Evolutionary conservation across 2,888 invertebrate species (phyloP).

Genomic region (Philereme vetulata): DNA sequence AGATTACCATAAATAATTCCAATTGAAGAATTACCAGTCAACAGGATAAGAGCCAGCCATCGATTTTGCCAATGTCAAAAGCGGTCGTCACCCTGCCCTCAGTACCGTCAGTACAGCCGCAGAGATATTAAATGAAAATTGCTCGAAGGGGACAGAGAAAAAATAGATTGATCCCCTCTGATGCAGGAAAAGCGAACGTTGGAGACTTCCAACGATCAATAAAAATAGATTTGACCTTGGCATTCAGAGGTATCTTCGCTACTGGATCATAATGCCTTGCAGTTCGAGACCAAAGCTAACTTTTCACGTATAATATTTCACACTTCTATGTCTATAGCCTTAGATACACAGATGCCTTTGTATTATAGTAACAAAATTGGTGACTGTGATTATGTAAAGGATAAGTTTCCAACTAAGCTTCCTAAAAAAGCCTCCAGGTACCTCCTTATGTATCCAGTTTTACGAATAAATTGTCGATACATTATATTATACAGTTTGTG

Average conservation of each 20-base stretch:
- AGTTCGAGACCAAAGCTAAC: no score
- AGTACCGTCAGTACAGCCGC: constrained; percentile 17
- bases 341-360: no score
- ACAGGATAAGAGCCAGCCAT: constrained; percentile 14
- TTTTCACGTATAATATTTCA: no score
- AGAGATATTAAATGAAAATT: constrained; percentile 38
- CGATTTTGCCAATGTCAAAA: constrained; percentile 36
- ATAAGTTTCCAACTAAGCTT: no score
- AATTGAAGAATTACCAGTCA: not conserved
- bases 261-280: no score
- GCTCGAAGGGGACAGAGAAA: constrained; percentile 35
- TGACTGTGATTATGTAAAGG: no score
- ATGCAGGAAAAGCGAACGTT: constrained; percentile 30
- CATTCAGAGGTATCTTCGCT: constrained; percentile 6
- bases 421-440: no score
- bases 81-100: constrained; percentile 31
- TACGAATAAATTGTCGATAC: no score
- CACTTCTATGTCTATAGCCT: no score
- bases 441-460: no score
- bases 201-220: constrained; percentile 23
- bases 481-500: no score
- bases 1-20: not conserved
- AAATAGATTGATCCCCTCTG: constrained; percentile 32
- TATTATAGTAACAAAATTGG: no score
- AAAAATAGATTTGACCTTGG: constrained; percentile 30